These are phyloP conservation scores for Choloepus hoffmanni DNA, from an alignment of 2,113 vertebrate genomes.

Conservation along the genomic window DNA sequence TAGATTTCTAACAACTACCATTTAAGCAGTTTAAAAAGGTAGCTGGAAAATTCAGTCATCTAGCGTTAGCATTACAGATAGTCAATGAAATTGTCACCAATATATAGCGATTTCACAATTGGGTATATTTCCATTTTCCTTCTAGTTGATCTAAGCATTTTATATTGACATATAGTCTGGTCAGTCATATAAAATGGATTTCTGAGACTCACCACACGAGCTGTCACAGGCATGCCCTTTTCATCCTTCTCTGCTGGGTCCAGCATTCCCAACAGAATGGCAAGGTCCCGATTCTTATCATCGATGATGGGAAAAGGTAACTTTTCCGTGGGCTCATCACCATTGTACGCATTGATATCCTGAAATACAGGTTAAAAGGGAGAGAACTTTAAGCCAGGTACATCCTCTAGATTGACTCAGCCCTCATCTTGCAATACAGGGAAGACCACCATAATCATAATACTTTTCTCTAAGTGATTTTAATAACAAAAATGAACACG, in stretches of 20 bases:
- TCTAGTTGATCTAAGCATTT: not conserved
- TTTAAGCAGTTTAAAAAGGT: not conserved
- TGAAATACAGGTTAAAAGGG: slow-evolving; percentile 73
- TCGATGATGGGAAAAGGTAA: slow-evolving; percentile 98
- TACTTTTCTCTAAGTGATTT: not conserved
- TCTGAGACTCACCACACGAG: slow-evolving; percentile 92
- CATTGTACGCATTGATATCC: slow-evolving; percentile 94
- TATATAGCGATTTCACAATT: not conserved
- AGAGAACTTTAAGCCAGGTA: slow-evolving; percentile 12
- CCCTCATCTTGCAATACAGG: not conserved
- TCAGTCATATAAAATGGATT: rapidly evolving
- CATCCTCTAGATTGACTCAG: not conserved
- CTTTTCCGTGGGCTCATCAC: slow-evolving; percentile 79
- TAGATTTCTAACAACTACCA: not conserved
- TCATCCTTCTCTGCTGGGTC: slow-evolving; percentile 95
- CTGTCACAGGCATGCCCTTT: slow-evolving; percentile 93
- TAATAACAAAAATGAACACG: not conserved
- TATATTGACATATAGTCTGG: not conserved
- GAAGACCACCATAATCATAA: not conserved
- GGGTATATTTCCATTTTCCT: not conserved
- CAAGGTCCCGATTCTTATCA: slow-evolving; percentile 92
- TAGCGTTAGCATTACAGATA: not conserved
- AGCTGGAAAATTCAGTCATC: not conserved
- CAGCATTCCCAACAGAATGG: slow-evolving; percentile 95
- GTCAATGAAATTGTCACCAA: not conserved